These are phyloP conservation scores for Chelon auratus DNA, from an alignment of 2,797 vertebrate genomes.

Conservation along the genomic window DNA sequence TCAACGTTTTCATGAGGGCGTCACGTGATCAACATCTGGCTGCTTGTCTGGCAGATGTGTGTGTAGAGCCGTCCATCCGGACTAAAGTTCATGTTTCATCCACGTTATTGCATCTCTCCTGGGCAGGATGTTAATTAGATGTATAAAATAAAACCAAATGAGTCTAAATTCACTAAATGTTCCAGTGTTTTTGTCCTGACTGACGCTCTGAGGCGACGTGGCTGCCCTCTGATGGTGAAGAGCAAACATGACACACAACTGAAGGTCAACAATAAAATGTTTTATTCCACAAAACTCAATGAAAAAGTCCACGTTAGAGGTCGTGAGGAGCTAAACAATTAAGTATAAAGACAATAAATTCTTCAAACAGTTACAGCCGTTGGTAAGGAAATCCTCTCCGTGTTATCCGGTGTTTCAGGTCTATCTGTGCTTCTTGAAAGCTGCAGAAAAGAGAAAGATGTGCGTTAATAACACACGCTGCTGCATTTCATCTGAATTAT, in stretches of 20 bases:
- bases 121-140: background rate
- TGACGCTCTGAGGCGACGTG: background rate
- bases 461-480: background rate
- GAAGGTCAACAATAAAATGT: constrained; percentile 6
- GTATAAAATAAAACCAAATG: background rate
- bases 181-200: background rate
- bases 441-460: constrained; percentile 58
- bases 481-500: background rate
- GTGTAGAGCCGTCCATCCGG: background rate
- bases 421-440: constrained; percentile 81
- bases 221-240: constrained; percentile 43
- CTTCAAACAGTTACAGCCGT: background rate
- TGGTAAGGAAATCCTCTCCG: background rate
- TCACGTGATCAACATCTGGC: constrained; percentile 9
- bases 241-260: background rate
- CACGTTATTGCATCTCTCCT: background rate
- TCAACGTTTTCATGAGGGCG: too few relatives aligned
- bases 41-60: background rate
- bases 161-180: background rate
- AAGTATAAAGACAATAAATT: background rate
- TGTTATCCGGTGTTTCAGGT: background rate
- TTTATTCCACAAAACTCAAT: constrained; percentile 31
- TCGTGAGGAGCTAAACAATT: background rate
- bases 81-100: background rate
- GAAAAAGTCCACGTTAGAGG: background rate